Conservation (phyloP, 2,113 vertebrate genomes). For the Craseonycteris thonglongyai region DNA sequence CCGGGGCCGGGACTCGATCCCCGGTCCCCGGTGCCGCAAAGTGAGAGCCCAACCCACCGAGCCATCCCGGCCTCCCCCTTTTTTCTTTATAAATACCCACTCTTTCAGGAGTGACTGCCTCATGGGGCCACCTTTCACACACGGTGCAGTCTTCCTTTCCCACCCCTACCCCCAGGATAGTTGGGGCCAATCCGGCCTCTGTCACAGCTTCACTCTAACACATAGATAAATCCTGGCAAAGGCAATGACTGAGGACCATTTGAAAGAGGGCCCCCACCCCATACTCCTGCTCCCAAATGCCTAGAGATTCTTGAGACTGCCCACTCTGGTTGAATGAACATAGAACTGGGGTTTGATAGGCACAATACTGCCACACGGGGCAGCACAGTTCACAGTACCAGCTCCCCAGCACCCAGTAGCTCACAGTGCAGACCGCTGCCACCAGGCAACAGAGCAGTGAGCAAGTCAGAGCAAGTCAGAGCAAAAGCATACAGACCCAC, state of each 20-base stretch:
- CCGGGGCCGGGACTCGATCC: no score
- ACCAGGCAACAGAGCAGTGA: background rate
- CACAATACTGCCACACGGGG: rapidly evolving
- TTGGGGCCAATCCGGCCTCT: background rate
- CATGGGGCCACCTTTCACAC: background rate
- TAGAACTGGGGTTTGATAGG: background rate
- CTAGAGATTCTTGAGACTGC: background rate
- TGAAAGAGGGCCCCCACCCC: background rate
- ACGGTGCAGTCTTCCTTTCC: background rate
- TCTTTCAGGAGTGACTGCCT: background rate
- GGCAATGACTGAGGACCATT: background rate
- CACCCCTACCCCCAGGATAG: background rate
- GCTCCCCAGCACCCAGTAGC: background rate
- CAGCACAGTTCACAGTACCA: background rate
- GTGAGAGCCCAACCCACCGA: no score
- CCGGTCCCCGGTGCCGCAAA: no score
- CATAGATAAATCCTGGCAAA: background rate
- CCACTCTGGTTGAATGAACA: background rate
- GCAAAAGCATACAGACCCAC: background rate
- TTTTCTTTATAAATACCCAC: background rate
- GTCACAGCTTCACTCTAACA: background rate
- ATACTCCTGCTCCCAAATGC: background rate
- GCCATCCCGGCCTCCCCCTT: no score
- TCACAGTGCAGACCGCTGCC: rapidly evolving
- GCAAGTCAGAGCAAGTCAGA: background rate